Evolutionary conservation across 2,888 invertebrate genomes (phyloP), one percentile per base, ranked within the genome.

Genomic region (Himalopsyche anomala): DNA sequence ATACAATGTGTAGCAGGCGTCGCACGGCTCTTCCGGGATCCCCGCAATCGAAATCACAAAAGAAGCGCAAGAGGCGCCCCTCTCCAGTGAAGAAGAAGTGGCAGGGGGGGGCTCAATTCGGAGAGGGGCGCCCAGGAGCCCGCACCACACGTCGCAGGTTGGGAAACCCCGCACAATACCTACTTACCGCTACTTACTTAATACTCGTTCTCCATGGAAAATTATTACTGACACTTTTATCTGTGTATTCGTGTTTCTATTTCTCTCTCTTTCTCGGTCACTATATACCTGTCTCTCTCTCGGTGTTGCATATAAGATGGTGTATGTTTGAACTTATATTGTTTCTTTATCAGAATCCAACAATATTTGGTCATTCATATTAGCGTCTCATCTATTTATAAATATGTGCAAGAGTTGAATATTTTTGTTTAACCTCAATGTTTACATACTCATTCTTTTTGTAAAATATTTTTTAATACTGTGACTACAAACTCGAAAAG

Each of bases 11-110:
- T 74, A 87, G 87, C 86, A 86, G 84, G 38, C 86, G 38, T 19
- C 80, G 80, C 85, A 85, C 82, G 87, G 87, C 38, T 85, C 85
- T 54, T 93, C 93, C 91, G 93, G 93, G 92, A 93, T 93, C 92
- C 93, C 93, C 90, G 93, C 93, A 92, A 94, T 94, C 92, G 96
- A 97, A 94, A 96, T 97, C 92, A 96, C 96, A 91, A 96, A 96
- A 94, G 97, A 97, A 90, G 94, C 95, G 91, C 95, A 95, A 87
- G 89, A 87, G 91, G 94, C 92, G 82, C 94, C 95, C 93, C 94
- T 95, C 92, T 95, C 95, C 91, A 96, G 96, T 91, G 96, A 96
- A 90, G 93, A 93, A 91, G 92, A 93, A 89, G 90, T 91, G 89
- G 90, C 92, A 90, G 92, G 91, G 89, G 92, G 85, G 84, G 86